A percentile compares a stretch with the other conserved stretches of the same genome.
Evolutionary conservation across 2,888 invertebrate species (phyloP).

Genomic region (Trachelus iudaicus): DNA sequence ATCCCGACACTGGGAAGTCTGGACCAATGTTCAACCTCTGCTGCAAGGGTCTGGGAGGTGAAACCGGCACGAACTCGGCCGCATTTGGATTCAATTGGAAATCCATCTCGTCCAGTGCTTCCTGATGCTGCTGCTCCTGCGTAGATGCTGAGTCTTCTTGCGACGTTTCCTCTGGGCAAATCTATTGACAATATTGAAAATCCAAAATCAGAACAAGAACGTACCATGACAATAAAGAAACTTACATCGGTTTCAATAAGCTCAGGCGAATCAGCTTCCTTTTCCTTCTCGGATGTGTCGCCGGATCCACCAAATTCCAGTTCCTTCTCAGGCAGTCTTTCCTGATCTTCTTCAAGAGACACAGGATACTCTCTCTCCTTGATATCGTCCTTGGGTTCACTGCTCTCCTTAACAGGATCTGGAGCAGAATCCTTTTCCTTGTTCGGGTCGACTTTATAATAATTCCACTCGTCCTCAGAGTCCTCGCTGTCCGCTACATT

Average conservation of each 20-base stretch:
- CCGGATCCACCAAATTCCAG: conserved; percentile 13
- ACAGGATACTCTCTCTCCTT: conserved; percentile 18
- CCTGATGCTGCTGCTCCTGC: not conserved
- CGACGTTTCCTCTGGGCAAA: conserved; percentile 35
- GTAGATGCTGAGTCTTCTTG: conserved; percentile 7
- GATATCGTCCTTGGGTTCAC: conserved; percentile 38
- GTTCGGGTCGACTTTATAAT: conserved; percentile 76
- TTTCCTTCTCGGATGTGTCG: not conserved
- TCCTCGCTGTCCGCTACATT: conserved; percentile 83
- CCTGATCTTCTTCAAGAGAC: not conserved
- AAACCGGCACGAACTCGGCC: conserved; percentile 83
- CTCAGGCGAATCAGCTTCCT: conserved; percentile 31
- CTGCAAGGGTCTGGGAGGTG: conserved; percentile 70
- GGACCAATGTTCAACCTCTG: conserved; percentile 52
- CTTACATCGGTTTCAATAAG: conserved; percentile 50
- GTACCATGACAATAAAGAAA: not conserved
- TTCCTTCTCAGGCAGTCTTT: conserved; percentile 10
- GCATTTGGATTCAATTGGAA: conserved; percentile 87
- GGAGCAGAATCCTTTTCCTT: conserved; percentile 71
- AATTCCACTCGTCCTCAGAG: conserved; percentile 92
- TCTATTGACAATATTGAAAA: conserved; percentile 23
- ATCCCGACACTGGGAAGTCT: conserved; percentile 65
- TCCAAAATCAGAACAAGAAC: not conserved
- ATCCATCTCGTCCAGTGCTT: conserved; percentile 69
- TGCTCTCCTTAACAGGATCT: conserved; percentile 68